Evolutionary conservation across 2,797 vertebrate species (phyloP).

Genomic region (Chelon auratus): DNA sequence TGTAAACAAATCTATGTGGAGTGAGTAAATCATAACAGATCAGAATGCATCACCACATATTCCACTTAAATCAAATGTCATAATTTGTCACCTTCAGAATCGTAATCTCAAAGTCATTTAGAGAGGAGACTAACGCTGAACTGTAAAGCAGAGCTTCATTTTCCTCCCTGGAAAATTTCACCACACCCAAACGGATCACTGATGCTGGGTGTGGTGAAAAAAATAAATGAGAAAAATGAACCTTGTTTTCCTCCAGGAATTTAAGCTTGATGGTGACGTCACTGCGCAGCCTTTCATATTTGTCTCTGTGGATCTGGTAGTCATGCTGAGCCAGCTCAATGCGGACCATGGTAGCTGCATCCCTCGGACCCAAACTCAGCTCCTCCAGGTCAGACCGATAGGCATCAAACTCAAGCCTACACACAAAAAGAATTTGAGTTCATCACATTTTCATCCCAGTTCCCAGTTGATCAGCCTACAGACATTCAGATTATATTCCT

Average conservation of each 20-base stretch:
- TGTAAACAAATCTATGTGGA: slow-evolving; percentile 5
- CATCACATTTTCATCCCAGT: slow-evolving; percentile 6
- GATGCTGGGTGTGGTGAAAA: slow-evolving; percentile 15
- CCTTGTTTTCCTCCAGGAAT: slow-evolving; percentile 99
- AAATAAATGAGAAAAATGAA: slow-evolving; percentile 18
- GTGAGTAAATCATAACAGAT: not conserved
- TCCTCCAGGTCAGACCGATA: slow-evolving; percentile 98
- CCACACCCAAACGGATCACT: slow-evolving; percentile 16
- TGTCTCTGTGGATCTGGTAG: slow-evolving; percentile 93
- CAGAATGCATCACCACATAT: not conserved
- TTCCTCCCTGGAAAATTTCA: not conserved
- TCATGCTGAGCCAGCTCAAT: slow-evolving; percentile 93
- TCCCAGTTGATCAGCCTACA: not conserved
- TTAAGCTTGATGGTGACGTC: slow-evolving; percentile 98
- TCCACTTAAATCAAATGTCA: slow-evolving; percentile 2
- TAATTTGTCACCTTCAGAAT: not conserved
- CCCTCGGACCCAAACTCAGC: slow-evolving; percentile 91
- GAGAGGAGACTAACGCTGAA: not conserved
- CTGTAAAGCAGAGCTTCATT: slow-evolving; percentile 4
- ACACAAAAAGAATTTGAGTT: not conserved
- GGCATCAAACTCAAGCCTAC: slow-evolving; percentile 95
- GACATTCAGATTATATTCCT: not conserved
- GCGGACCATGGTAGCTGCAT: slow-evolving; percentile 88
- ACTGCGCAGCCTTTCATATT: slow-evolving; percentile 94
- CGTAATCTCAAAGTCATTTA: not conserved